phyloP scores from a whole-genome alignment of 2,888 invertebrate species.

The Sinodicranocentrus sp. region DNA sequence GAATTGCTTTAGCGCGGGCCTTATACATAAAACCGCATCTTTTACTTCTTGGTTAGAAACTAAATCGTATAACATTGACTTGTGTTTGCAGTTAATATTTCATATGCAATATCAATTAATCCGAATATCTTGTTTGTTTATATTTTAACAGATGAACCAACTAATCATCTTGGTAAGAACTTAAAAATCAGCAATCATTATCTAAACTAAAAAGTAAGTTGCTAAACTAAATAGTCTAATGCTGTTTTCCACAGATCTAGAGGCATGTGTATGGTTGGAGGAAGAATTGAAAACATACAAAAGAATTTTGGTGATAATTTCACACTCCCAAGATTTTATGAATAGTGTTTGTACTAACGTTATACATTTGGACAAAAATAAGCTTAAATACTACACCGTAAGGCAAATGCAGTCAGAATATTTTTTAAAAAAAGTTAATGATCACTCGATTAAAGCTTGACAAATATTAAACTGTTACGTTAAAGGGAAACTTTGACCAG shows the following conservation, averaged over 20 bases:
- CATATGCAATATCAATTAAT: neutral
- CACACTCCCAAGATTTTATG: conserved; percentile 99
- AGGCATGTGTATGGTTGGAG: conserved; percentile 99
- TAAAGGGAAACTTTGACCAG: conserved; percentile 94
- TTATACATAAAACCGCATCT: conserved; percentile 70
- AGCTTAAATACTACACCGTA: conserved; percentile 95
- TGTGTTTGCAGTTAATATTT: neutral
- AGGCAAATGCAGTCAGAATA: conserved; percentile 77
- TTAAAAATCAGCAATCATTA: too few species aligned
- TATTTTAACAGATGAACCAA: conserved; percentile 81
- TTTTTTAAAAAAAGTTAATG: neutral
- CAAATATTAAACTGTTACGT: conserved; percentile 14
- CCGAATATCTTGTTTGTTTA: conserved; percentile 1
- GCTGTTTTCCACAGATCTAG: conserved; percentile 85
- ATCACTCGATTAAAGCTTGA: neutral
- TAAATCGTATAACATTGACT: neutral
- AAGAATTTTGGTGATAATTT: conserved; percentile 97
- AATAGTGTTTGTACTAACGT: conserved; percentile 99
- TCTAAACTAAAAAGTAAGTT: too few species aligned
- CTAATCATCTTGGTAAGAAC: conserved; percentile 69
- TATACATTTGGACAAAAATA: conserved; percentile 95
- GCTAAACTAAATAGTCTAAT: too few species aligned
- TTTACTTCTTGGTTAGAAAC: conserved; percentile 56
- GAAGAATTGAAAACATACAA: conserved; percentile 98
- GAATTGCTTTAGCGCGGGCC: conserved; percentile 81